phyloP scores from a whole-genome alignment of 2,888 invertebrate genomes.

The Macaria liturata region DNA sequence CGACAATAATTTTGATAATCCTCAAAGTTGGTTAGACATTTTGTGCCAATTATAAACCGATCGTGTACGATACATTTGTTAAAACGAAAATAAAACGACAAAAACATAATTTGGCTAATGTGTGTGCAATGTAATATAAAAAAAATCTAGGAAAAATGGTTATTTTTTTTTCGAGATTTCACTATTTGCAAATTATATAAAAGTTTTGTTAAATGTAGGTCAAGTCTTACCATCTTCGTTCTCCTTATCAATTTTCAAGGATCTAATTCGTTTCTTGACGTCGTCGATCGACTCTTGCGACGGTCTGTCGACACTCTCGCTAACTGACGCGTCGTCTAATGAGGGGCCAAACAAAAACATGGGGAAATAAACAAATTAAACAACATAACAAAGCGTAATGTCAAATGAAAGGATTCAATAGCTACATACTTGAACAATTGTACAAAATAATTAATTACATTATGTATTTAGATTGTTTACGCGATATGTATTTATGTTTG shows the following conservation, averaged over 20 bases:
- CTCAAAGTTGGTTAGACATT: constrained; percentile 69
- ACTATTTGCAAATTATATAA: no score
- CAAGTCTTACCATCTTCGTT: constrained; percentile 75
- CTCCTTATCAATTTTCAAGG: constrained; percentile 75
- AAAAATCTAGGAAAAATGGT: constrained; percentile 20
- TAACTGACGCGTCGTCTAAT: constrained; percentile 59
- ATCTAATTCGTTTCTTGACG: constrained; percentile 73
- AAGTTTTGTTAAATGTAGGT: constrained; percentile 1
- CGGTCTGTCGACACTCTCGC: constrained; percentile 57
- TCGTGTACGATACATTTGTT: background rate
- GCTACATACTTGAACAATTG: no score
- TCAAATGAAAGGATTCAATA: constrained; percentile 4
- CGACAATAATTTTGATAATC: constrained; percentile 44
- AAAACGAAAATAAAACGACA: constrained; percentile 10
- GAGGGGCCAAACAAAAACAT: constrained; percentile 33
- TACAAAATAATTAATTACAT: no score
- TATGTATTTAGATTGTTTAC: no score
- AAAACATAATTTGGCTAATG: constrained; percentile 46
- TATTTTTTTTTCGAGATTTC: background rate
- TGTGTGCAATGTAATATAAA: constrained; percentile 37
- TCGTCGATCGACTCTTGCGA: constrained; percentile 73
- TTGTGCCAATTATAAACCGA: constrained; percentile 10
- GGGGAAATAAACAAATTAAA: constrained; percentile 36
- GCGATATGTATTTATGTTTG: no score
- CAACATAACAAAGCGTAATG: constrained; percentile 27